phyloP scores from a whole-genome alignment of 2,113 vertebrate species.

The Ancistrus triradiatus region DNA sequence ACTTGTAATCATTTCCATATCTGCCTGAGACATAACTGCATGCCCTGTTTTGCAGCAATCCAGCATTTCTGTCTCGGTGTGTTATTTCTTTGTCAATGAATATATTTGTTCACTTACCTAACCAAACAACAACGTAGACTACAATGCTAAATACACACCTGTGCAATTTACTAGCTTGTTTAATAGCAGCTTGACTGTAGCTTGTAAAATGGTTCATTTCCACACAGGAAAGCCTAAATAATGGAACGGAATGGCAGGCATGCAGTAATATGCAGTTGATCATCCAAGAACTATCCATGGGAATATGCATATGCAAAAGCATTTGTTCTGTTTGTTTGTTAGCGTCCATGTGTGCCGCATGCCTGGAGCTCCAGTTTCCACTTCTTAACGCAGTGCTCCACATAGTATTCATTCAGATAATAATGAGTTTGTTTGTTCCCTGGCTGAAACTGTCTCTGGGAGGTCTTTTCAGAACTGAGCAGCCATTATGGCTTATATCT shows the following conservation, averaged over 20 bases:
- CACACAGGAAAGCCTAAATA: not conserved
- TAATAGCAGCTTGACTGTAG: not conserved
- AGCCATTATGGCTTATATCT: not conserved
- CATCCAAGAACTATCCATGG: not conserved
- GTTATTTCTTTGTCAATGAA: too few species aligned
- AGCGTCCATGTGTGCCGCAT: constrained; percentile 1
- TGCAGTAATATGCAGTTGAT: not conserved
- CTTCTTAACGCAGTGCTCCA: not conserved
- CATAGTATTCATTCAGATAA: not conserved
- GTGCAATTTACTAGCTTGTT: not conserved
- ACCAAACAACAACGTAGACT: not conserved
- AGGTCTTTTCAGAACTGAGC: not conserved
- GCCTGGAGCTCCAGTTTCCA: not conserved
- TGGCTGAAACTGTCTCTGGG: not conserved
- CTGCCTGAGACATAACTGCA: too few species aligned
- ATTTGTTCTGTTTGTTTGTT: not conserved
- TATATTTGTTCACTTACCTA: too few species aligned
- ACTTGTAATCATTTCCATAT: too few species aligned
- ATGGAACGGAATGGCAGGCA: not conserved
- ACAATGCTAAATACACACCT: not conserved
- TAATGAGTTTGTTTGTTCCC: not conserved
- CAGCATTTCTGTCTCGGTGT: too few species aligned
- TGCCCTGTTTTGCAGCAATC: too few species aligned
- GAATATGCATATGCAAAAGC: not conserved
- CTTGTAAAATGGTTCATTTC: not conserved